Evolutionary conservation across 2,888 invertebrate species (phyloP), one percentile per base, ranked within the genome.

Genomic region (Tubulanus polymorphus): DNA sequence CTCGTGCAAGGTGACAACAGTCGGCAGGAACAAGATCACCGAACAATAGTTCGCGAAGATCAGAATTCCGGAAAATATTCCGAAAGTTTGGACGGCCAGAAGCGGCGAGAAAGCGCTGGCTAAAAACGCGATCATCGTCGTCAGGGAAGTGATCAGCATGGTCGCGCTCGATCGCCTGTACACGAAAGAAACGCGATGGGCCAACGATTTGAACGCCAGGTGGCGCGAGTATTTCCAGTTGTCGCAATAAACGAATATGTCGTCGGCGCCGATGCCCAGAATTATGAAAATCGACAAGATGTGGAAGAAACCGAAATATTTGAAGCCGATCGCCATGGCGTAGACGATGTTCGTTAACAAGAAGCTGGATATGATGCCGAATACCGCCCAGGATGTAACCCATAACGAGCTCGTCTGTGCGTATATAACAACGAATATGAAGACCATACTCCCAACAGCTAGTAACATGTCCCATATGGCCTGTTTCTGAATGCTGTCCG

Each of bases 131-230:
- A 62, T 58, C 18, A 63, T 59, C 0, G 71, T 71, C 2, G 70
- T 69, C 3, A 69, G 47, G 25, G 71, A 69, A 12, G 71, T 69
- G 27, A 68, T 60, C 25, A 70, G 57, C 68, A 70, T 71, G 47
- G 63, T 66, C 8, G 59, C 32, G 3, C 62, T 62, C 1, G 67
- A 64, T 41, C 63, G 64, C n/a, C 55, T 56, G 56, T 68, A 71
- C 6, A 66, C 67, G 41, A 62, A 63, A 15, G 67, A 62, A 15
- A 69, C 55, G 15, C 69, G 54, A 41, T 67, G 66, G 1, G 65
- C 63, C 15, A 69, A 48, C 23, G 55, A 58, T 3, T 60, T 62
- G 29, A 60, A 66, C 0, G 50, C n/a, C 6, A 55, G 45, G 27
- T 55, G 60, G 2, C 59, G 62, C 0, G 66, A 63, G 15, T 57